Evolutionary conservation across 1,140 invertebrate genomes (phyloP), one percentile per base, ranked within the genome.

Genomic region (Sminthurinus signatus): DNA sequence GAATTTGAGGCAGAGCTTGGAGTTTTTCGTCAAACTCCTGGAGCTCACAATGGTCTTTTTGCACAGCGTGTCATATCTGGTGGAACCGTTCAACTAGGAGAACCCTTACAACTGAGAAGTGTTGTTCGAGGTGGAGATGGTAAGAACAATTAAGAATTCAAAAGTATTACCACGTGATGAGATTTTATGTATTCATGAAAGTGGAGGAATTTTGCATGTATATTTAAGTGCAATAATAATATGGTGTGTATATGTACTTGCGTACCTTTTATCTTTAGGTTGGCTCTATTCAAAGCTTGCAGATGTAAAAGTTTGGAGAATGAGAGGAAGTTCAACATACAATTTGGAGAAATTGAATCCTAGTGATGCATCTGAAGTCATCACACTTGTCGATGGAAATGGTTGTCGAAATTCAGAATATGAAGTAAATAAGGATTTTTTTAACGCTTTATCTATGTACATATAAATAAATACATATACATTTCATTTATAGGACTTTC

Each of bases 261-360:
- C n/a, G n/a, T n/a, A n/a, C n/a, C n/a, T n/a, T n/a, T n/a, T n/a
- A n/a, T 23, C 36, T 28, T 60, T 43, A 68, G 68, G 63, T 8
- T 72, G 70, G 70, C 51, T 23, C 14, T 59, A 64, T 32, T 67
- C 70, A 1, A 67, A 61, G 51, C 36, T 72, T 19, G 60, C 64
- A 3, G 67, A 72, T 36, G 70, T 72, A n/a, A 69, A 72, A 65
- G 67, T 72, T 0, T 72, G 70, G 70, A 29, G 70, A 21, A 72
- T 72, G 70, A 23, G 65, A 42, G 64, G 67, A n/a, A 60, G 32
- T 32, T 67, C 54, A 15, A 14, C n/a, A 0, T 31, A 44, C 14
- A 65, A 63, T 21, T n/a, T 65, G 21, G 65, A 61, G 15, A 62
- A 56, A 29, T 60, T 72, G 50, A 58, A 69, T 62, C 70, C 70